A percentile compares a stretch with the other conserved stretches of the same genome.
Conservation (phyloP, 2,113 vertebrate genomes). For the Crotophaga sulcirostris region DNA sequence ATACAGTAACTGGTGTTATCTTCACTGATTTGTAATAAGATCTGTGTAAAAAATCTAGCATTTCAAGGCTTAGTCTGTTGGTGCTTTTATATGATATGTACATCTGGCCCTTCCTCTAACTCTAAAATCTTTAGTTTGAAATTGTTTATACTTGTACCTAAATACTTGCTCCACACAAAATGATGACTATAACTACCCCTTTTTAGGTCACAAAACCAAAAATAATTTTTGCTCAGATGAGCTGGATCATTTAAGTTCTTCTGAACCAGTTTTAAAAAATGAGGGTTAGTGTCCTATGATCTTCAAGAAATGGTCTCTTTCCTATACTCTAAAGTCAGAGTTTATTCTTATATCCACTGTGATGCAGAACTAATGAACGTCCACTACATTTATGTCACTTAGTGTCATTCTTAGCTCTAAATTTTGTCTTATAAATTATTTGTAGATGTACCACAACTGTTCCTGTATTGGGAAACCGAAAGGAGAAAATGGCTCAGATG, state of each 20-base stretch:
- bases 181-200: neutral
- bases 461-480: constrained; percentile 69
- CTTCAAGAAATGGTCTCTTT: neutral
- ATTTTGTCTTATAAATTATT: constrained; percentile 3
- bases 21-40: neutral
- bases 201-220: neutral
- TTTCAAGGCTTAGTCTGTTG: neutral
- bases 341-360: neutral
- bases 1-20: neutral
- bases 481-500: neutral
- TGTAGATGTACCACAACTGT: constrained; percentile 73
- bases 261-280: neutral
- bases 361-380: neutral
- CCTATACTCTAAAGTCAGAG: neutral
- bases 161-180: neutral
- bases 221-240: neutral
- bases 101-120: neutral
- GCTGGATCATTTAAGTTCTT: neutral
- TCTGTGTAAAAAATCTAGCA: neutral
- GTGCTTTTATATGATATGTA: neutral
- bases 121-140: neutral
- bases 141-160: neutral
- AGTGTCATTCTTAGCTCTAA: neutral
- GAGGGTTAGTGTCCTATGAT: neutral
- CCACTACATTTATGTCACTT: neutral